Percentiles rank a stretch among this genome's conserved stretches.
phyloP scores from a whole-genome alignment of 2,797 vertebrate species.

The Hapalemur alaotrensis region DNA sequence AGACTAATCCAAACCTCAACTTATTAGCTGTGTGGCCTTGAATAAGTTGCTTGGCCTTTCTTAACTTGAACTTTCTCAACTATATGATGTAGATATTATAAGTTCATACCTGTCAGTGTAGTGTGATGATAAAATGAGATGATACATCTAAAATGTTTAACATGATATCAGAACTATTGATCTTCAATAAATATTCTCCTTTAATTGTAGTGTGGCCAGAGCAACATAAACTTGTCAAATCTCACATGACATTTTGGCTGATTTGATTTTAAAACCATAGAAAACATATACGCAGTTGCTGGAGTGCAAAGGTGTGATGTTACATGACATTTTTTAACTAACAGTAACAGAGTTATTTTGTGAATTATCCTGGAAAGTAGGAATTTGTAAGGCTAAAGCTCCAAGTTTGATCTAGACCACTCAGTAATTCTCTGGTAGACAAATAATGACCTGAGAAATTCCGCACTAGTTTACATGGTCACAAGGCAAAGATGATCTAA shows the following conservation, averaged over 20 bases:
- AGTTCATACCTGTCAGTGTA: not conserved
- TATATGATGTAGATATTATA: not conserved
- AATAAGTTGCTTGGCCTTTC: not conserved
- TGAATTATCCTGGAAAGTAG: not conserved
- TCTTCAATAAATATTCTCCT: not conserved
- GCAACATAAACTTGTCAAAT: not conserved
- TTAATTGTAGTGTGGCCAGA: not conserved
- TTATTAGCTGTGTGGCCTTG: not conserved
- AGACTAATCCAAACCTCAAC: not conserved
- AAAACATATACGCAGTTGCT: not conserved
- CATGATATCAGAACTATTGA: not conserved
- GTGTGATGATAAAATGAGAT: not conserved
- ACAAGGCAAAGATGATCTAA: conserved; percentile 36
- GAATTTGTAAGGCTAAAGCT: not conserved
- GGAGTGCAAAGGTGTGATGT: not conserved
- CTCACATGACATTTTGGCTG: not conserved
- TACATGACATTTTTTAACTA: not conserved
- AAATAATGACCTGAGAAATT: conserved; percentile 26
- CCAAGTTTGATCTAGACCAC: not conserved
- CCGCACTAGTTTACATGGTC: not conserved
- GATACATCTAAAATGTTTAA: not conserved
- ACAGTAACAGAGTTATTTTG: not conserved
- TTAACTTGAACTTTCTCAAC: not conserved
- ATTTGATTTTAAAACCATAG: not conserved
- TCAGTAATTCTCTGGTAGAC: not conserved